phyloP scores from a whole-genome alignment of 2,113 vertebrate species.

The Conger conger region DNA sequence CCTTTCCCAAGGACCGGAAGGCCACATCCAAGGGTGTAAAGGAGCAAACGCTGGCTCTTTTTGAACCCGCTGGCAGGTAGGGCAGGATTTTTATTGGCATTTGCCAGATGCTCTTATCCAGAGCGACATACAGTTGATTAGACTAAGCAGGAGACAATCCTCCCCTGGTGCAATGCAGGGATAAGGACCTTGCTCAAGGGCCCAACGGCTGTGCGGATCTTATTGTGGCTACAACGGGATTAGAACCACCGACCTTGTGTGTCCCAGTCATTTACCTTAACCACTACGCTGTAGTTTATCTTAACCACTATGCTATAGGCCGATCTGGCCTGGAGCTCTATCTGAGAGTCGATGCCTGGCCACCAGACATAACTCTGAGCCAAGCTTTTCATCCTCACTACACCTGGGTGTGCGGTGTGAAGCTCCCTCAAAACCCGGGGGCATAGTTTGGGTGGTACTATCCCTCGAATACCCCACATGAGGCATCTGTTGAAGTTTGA shows the following conservation, averaged over 20 bases:
- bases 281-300: too few species aligned
- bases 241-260: too few species aligned
- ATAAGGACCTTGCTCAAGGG: too few species aligned
- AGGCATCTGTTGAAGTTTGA: too few species aligned
- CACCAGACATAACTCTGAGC: conserved; percentile 17
- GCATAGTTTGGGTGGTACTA: conserved; percentile 20
- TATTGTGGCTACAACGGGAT: too few species aligned
- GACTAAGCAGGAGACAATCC: too few species aligned
- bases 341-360: conserved; percentile 1
- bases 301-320: too few species aligned
- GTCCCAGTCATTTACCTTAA: too few species aligned
- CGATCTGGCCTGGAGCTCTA: background rate
- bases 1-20: conserved; percentile 13
- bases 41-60: background rate
- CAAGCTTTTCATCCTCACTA: conserved; percentile 22
- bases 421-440: background rate
- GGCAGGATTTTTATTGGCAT: conserved; percentile 6
- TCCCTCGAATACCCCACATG: conserved; percentile 16
- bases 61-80: conserved; percentile 2
- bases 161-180: too few species aligned
- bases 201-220: too few species aligned
- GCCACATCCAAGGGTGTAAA: background rate
- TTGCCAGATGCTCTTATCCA: too few species aligned
- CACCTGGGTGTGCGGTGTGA: conserved; percentile 5
- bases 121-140: too few species aligned